These are phyloP conservation scores for Noctilio leporinus DNA, from an alignment of 2,113 vertebrate genomes.

Conservation along the genomic window DNA sequence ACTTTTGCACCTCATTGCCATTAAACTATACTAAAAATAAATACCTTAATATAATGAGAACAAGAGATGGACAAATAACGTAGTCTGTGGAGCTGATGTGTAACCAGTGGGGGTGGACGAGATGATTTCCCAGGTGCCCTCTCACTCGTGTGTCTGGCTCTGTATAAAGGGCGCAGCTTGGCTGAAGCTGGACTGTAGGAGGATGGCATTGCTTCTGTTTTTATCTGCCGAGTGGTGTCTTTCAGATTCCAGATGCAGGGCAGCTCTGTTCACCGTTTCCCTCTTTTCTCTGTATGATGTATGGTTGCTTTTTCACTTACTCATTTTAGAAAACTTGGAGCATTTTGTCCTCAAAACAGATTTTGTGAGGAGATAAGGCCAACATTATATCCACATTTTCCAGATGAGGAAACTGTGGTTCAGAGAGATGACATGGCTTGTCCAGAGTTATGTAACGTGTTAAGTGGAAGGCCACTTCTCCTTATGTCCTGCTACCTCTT, in stretches of 20 bases:
- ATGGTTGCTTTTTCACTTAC: neutral
- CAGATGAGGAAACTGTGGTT: neutral
- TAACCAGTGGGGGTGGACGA: neutral
- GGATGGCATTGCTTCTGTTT: neutral
- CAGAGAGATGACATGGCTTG: neutral
- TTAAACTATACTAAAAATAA: neutral
- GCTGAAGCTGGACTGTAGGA: neutral
- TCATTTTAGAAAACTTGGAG: neutral
- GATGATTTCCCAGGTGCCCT: neutral
- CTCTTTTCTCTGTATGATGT: neutral
- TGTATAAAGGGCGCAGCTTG: neutral
- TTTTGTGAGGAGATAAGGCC: neutral
- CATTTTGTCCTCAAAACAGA: neutral
- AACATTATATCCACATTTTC: neutral
- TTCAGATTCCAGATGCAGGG: neutral
- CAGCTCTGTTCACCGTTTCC: neutral
- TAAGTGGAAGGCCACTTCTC: neutral
- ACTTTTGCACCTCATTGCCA: neutral
- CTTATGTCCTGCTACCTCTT: neutral
- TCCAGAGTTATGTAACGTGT: neutral
- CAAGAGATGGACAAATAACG: neutral
- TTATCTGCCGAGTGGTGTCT: neutral
- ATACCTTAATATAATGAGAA: neutral
- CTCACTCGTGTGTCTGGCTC: neutral
- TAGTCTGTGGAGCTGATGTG: neutral